Conservation (phyloP, 2,113 vertebrate species). For the Ptyas mucosa region DNA sequence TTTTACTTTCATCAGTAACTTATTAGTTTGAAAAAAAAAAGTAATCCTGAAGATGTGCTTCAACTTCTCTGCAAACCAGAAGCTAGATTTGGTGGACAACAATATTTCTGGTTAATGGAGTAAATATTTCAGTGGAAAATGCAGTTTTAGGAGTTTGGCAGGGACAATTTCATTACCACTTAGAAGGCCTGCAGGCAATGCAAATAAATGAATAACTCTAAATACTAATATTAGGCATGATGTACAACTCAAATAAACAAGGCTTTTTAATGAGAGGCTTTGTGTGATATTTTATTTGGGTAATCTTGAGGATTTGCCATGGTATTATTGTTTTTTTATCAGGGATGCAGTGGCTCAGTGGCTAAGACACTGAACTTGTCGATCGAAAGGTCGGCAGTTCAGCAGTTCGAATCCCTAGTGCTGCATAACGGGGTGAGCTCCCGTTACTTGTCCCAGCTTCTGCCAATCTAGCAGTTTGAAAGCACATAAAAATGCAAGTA, state of each 20-base stretch:
- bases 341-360: too few relatives aligned
- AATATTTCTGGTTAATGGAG: neutral
- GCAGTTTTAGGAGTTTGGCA: neutral
- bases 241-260: neutral
- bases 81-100: neutral
- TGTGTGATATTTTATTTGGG: constrained; percentile 47
- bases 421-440: too few relatives aligned
- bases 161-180: neutral
- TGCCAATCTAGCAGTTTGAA: too few relatives aligned
- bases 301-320: constrained; percentile 52
- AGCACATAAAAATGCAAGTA: too few relatives aligned
- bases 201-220: constrained; percentile 31
- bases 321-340: constrained; percentile 17
- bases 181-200: neutral
- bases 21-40: neutral
- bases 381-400: too few relatives aligned
- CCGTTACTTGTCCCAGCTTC: too few relatives aligned
- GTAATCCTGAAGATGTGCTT: neutral
- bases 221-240: neutral
- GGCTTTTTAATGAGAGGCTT: constrained; percentile 9
- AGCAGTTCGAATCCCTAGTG: too few relatives aligned
- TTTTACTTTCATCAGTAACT: neutral
- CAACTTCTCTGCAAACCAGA: neutral
- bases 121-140: neutral
- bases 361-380: too few relatives aligned